These are phyloP conservation scores for Drosophila mettleri DNA, from an alignment of 2,888 invertebrate genomes.

Conservation along the genomic window DNA sequence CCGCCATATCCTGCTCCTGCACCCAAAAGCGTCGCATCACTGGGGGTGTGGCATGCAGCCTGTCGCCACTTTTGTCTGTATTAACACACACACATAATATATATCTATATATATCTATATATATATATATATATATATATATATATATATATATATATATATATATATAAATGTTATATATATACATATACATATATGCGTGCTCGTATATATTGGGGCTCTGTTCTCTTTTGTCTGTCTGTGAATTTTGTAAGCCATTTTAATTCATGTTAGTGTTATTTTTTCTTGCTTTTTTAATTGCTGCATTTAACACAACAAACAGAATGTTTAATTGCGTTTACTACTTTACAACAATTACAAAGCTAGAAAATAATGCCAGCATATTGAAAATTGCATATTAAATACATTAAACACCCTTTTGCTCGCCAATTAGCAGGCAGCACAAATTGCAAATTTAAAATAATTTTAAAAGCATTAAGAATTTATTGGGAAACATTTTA, in stretches of 20 bases:
- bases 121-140: conserved; percentile 3
- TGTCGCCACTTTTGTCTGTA: conserved; percentile 30
- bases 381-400: conserved; percentile 52
- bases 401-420: conserved; percentile 20
- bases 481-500: conserved; percentile 36
- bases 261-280: conserved; percentile 75
- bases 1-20: conserved; percentile 25
- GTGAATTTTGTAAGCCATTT: conserved; percentile 71
- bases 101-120: conserved; percentile 4
- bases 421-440: conserved; percentile 33
- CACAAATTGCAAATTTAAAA: conserved; percentile 32
- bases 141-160: neutral
- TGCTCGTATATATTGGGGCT: conserved; percentile 18
- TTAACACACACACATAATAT: neutral
- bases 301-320: conserved; percentile 74
- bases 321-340: conserved; percentile 65
- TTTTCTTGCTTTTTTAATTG: conserved; percentile 61
- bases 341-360: conserved; percentile 63
- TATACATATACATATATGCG: neutral
- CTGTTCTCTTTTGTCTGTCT: conserved; percentile 32
- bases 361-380: conserved; percentile 54
- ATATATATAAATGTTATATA: neutral
- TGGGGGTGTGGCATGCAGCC: conserved; percentile 18
- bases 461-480: conserved; percentile 46
- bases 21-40: conserved; percentile 9